A percentile compares a stretch with the other conserved stretches of the same genome.
These are phyloP conservation scores for Nephrocerus scutellatus DNA, from an alignment of 2,888 invertebrate genomes.

Conservation along the genomic window DNA sequence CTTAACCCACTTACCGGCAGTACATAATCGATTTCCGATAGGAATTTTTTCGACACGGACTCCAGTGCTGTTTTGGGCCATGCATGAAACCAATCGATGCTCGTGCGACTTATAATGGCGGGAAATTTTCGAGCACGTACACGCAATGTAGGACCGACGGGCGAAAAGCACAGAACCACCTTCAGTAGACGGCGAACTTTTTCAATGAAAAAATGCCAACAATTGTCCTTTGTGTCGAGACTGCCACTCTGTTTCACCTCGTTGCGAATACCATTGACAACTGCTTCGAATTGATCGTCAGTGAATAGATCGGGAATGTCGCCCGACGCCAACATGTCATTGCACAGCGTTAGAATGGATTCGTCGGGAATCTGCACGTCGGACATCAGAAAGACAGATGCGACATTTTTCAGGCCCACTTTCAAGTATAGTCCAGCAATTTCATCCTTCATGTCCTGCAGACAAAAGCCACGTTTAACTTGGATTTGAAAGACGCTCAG, in stretches of 20 bases:
- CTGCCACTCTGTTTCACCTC: constrained; percentile 79
- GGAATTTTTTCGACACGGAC: constrained; percentile 81
- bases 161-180: constrained; percentile 90
- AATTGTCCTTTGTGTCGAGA: constrained; percentile 83
- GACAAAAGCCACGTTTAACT: constrained; percentile 77
- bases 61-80: constrained; percentile 90
- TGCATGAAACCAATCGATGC: constrained; percentile 96
- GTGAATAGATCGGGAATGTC: constrained; percentile 86
- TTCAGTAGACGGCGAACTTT: constrained; percentile 72
- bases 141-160: constrained; percentile 83
- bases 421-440: constrained; percentile 72
- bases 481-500: constrained; percentile 91
- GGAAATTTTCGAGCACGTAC: constrained; percentile 88
- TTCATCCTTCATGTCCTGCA: constrained; percentile 71
- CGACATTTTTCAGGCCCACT: constrained; percentile 80
- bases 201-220: constrained; percentile 92
- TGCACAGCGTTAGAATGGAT: constrained; percentile 80
- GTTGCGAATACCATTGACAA: constrained; percentile 67
- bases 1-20: constrained; percentile 59
- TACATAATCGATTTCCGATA: constrained; percentile 67
- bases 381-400: constrained; percentile 84
- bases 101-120: constrained; percentile 84
- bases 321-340: constrained; percentile 89
- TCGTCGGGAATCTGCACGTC: constrained; percentile 93
- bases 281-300: constrained; percentile 85